Percentiles rank a stretch among this genome's conserved stretches.
Evolutionary conservation across 2,888 invertebrate genomes (phyloP).

Genomic region (Eudasyphora cyanicolor): DNA sequence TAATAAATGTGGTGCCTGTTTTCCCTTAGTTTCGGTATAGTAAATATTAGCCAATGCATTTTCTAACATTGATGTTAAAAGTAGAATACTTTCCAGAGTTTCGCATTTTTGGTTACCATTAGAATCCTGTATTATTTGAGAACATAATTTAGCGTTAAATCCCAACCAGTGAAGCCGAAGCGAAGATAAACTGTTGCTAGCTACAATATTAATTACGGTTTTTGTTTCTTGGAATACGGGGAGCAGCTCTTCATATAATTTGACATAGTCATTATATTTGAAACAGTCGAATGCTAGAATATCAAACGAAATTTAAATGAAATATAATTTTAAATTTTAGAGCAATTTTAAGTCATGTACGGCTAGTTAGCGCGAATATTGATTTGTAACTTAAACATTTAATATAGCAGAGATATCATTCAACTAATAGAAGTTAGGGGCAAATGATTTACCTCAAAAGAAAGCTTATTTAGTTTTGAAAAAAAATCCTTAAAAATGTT

Average conservation of each 20-base stretch:
- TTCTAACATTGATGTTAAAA: constrained; percentile 72
- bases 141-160: constrained; percentile 37
- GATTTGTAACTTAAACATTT: too few species aligned
- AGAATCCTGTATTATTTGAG: not conserved
- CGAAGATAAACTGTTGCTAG: not conserved
- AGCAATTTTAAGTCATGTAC: too few species aligned
- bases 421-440: too few species aligned
- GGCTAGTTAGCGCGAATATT: too few species aligned
- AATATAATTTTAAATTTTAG: too few species aligned
- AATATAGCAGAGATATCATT: too few species aligned
- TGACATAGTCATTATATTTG: constrained; percentile 56
- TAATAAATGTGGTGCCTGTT: constrained; percentile 78
- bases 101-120: not conserved
- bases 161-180: constrained; percentile 62
- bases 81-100: constrained; percentile 68
- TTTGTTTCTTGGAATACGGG: constrained; percentile 49
- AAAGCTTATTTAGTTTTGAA: too few species aligned
- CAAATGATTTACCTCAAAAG: too few species aligned
- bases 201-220: not conserved
- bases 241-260: constrained; percentile 45
- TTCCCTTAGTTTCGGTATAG: constrained; percentile 62
- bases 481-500: too few species aligned
- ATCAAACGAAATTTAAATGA: too few species aligned
- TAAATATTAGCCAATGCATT: constrained; percentile 73
- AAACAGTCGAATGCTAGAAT: constrained; percentile 57